Conservation (phyloP, 2,888 invertebrate species). For the Noctuana brunneofusca region DNA sequence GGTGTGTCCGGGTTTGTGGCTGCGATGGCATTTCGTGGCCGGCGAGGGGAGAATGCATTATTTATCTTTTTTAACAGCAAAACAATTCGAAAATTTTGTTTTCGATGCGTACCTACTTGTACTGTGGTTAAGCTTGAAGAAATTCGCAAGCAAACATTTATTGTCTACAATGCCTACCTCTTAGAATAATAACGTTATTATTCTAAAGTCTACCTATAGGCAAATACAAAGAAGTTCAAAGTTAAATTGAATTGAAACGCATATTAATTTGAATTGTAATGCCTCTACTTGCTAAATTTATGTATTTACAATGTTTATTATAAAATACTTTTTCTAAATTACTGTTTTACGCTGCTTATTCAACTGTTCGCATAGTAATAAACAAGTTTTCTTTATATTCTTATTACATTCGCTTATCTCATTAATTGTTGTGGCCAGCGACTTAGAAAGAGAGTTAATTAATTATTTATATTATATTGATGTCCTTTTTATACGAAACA, state of each 20-base stretch:
- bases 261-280: no score
- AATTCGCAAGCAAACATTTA: no score
- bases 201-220: no score
- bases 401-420: constrained; percentile 1
- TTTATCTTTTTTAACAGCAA: constrained; percentile 19
- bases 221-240: no score
- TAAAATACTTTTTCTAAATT: no score
- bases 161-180: no score
- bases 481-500: constrained; percentile 12
- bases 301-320: no score
- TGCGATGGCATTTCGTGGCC: constrained; percentile 47
- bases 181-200: no score
- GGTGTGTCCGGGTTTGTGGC: constrained; percentile 48
- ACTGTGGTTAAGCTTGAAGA: not conserved
- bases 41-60: constrained; percentile 32
- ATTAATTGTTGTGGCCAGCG: constrained; percentile 5
- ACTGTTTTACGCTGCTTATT: not conserved
- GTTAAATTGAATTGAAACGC: no score
- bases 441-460: constrained; percentile 7
- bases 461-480: constrained; percentile 22
- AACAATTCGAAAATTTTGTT: constrained; percentile 10
- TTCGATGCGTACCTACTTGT: not conserved
- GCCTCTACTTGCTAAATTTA: no score
- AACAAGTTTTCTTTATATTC: not conserved
- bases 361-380: not conserved